Conservation (phyloP, 1,140 invertebrate species). For the Leucophenga varia region DNA sequence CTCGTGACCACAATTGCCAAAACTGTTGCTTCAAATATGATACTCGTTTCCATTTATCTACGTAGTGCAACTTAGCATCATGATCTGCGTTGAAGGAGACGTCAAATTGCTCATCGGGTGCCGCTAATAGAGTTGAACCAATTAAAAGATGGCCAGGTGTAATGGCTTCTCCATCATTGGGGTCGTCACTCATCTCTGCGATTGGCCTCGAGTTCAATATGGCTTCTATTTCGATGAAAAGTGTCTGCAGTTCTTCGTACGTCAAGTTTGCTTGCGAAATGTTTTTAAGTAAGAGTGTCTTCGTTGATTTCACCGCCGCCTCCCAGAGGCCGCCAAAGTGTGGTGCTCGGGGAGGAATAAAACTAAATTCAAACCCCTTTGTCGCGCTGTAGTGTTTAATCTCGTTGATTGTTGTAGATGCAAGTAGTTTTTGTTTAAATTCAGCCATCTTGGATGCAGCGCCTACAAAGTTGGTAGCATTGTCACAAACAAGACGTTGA, state of each 20-base stretch:
- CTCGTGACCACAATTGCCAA: slow-evolving; percentile 28
- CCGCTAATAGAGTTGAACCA: slow-evolving; percentile 9
- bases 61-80: too few species aligned
- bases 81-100: too few species aligned
- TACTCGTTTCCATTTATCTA: neutral
- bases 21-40: slow-evolving; percentile 16
- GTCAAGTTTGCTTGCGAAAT: neutral
- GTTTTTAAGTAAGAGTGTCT: neutral
- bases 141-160: slow-evolving; percentile 37
- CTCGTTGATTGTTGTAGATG: too few species aligned
- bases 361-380: too few species aligned
- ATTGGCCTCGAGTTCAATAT: slow-evolving; percentile 24
- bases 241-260: too few species aligned
- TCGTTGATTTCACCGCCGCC: too few species aligned
- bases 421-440: too few species aligned
- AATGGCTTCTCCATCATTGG: slow-evolving; percentile 12
- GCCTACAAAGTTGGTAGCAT: slow-evolving; percentile 46
- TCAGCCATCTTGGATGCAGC: slow-evolving; percentile 17
- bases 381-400: too few species aligned
- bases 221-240: too few species aligned
- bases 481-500: slow-evolving; percentile 31
- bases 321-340: too few species aligned
- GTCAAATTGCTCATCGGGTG: too few species aligned
- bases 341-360: too few species aligned
- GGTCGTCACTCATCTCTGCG: slow-evolving; percentile 6